phyloP scores from a whole-genome alignment of 2,113 vertebrate species.

The Brachionichthys hirsutus region DNA sequence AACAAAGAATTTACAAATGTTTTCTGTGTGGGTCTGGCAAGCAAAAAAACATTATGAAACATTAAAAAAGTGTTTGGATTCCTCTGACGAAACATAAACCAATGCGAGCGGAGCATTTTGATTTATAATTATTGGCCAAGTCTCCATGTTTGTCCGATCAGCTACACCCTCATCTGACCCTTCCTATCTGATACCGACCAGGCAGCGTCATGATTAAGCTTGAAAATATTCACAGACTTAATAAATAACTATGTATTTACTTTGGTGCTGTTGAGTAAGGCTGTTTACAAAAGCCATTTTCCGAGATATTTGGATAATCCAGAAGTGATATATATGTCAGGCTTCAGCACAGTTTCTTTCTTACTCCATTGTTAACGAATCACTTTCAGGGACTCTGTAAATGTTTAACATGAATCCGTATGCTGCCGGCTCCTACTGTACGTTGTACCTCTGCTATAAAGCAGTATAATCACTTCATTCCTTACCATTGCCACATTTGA shows the following conservation, averaged over 20 bases:
- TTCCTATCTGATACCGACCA: no score
- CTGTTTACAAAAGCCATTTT: no score
- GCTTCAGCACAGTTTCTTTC: background rate
- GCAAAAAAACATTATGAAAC: no score
- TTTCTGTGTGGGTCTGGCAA: no score
- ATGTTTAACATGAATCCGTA: constrained; percentile 46
- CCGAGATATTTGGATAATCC: no score
- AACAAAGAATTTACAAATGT: no score
- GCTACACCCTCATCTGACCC: background rate
- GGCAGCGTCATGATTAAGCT: background rate
- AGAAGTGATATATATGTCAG: no score
- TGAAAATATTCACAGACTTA: no score
- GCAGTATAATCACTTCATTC: constrained; percentile 4
- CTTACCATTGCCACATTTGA: background rate
- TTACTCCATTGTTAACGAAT: constrained; percentile 1
- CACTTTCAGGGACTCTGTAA: constrained; percentile 31
- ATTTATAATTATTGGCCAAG: constrained; percentile 26
- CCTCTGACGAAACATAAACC: no score
- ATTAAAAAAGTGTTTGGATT: no score
- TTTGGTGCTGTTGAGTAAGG: no score
- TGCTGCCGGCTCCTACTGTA: constrained; percentile 13
- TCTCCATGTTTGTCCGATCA: background rate
- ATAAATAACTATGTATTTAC: no score
- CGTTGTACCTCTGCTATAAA: constrained; percentile 3
- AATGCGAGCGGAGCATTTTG: background rate